phyloP scores from a whole-genome alignment of 2,797 vertebrate species.

The Euthynnus affinis region DNA sequence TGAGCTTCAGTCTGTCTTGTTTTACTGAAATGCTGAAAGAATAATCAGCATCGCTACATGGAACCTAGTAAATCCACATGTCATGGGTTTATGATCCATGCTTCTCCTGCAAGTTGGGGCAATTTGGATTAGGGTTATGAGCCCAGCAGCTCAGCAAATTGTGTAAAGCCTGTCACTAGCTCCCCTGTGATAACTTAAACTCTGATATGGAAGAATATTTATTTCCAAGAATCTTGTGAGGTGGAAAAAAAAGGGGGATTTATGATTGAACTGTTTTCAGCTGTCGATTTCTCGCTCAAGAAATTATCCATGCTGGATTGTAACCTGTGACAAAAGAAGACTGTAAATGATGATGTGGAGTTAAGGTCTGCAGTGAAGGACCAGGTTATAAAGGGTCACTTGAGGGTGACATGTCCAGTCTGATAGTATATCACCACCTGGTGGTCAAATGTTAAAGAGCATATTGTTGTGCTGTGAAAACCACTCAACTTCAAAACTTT shows the following conservation, averaged over 20 bases:
- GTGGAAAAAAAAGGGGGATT: neutral
- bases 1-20: neutral
- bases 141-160: conserved; percentile 31
- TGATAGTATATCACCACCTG: conserved; percentile 52
- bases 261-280: neutral
- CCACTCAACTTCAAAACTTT: neutral
- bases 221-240: neutral
- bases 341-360: conserved; percentile 2
- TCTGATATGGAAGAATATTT: conserved; percentile 11
- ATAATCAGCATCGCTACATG: neutral
- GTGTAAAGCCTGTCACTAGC: conserved; percentile 37
- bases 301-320: neutral
- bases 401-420: conserved; percentile 3
- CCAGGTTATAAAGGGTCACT: conserved; percentile 38
- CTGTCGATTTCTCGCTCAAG: neutral
- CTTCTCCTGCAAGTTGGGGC: conserved; percentile 13
- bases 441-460: conserved; percentile 27
- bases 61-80: conserved; percentile 28
- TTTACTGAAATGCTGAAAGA: neutral
- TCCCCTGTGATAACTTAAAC: conserved; percentile 12
- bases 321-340: neutral
- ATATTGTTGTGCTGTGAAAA: neutral
- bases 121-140: conserved; percentile 45
- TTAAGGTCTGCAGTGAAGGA: conserved; percentile 25
- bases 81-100: conserved; percentile 9